phyloP scores from a whole-genome alignment of 2,113 vertebrate genomes.

The Mesitornis unicolor region DNA sequence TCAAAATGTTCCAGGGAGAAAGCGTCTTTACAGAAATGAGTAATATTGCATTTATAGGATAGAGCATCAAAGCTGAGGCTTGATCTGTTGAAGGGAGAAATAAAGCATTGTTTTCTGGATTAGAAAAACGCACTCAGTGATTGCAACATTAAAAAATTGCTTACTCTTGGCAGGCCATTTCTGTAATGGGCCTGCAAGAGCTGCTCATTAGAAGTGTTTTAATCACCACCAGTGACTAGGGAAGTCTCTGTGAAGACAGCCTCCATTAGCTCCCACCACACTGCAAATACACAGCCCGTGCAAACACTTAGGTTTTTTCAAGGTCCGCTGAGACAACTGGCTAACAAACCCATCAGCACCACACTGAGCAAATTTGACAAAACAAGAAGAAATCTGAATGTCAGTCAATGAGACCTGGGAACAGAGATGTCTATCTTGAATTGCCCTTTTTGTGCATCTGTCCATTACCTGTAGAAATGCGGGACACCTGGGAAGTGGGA shows the following conservation, averaged over 20 bases:
- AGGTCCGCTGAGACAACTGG: background rate
- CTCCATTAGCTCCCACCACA: background rate
- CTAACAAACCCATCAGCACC: conserved; percentile 7
- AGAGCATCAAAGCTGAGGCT: background rate
- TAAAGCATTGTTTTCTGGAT: background rate
- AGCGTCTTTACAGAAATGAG: background rate
- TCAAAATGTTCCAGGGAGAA: background rate
- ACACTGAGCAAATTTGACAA: background rate
- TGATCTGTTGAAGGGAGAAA: background rate
- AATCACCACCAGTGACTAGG: background rate
- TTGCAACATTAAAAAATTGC: background rate
- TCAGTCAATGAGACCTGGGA: background rate
- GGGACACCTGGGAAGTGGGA: background rate
- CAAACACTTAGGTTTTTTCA: background rate
- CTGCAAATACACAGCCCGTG: background rate
- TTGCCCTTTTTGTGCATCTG: background rate
- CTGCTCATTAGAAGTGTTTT: background rate
- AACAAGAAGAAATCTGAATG: background rate
- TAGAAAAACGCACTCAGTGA: background rate
- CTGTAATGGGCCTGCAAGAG: background rate
- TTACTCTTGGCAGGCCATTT: background rate
- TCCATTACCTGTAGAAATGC: background rate
- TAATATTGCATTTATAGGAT: background rate
- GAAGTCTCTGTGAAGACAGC: background rate
- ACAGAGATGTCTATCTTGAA: background rate